Percentiles rank a stretch among this genome's conserved stretches.
These are phyloP conservation scores for Hirtodrosophila confusa DNA, from an alignment of 2,888 invertebrate genomes.

Conservation along the genomic window DNA sequence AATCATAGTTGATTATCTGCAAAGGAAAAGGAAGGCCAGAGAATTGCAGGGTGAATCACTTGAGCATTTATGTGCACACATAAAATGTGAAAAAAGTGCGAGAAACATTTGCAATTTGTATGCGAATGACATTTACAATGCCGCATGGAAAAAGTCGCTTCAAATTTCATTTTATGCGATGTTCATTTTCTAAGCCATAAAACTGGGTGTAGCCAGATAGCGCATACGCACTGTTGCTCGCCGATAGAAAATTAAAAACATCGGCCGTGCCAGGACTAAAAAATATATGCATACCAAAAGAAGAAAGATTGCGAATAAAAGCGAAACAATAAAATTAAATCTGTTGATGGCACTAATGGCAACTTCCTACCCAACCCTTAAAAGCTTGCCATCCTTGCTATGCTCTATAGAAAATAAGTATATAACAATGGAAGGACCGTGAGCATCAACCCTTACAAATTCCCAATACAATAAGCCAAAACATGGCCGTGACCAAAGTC, in stretches of 20 bases:
- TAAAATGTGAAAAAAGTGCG: conserved; percentile 28
- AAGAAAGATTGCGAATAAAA: conserved; percentile 55
- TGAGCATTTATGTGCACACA: conserved; percentile 38
- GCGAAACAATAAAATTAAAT: conserved; percentile 82
- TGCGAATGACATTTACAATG: conserved; percentile 58
- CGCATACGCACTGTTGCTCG: conserved; percentile 78
- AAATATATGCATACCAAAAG: conserved; percentile 19
- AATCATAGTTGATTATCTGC: conserved; percentile 97
- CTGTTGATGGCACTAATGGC: conserved; percentile 73
- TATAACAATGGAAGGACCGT: conserved; percentile 62
- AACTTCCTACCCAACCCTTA: conserved; percentile 44
- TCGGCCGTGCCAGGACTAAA: conserved; percentile 1
- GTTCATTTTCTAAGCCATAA: conserved; percentile 76
- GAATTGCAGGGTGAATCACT: conserved; percentile 25
- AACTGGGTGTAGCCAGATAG: conserved; percentile 63
- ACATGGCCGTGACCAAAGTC: conserved; percentile 57
- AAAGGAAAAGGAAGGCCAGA: conserved; percentile 15
- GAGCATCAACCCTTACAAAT: conserved; percentile 48
- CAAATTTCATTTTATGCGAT: conserved; percentile 58
- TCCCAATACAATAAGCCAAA: conserved; percentile 75
- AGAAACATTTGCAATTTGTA: conserved; percentile 56
- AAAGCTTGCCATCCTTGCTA: conserved; percentile 10
- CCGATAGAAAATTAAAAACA: conserved; percentile 61
- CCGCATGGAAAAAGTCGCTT: conserved; percentile 48
- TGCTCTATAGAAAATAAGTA: conserved; percentile 62